Percentiles rank a stretch among this genome's conserved stretches.
These are phyloP conservation scores for Tinamus major DNA, from an alignment of 2,797 vertebrate genomes.

Conservation along the genomic window DNA sequence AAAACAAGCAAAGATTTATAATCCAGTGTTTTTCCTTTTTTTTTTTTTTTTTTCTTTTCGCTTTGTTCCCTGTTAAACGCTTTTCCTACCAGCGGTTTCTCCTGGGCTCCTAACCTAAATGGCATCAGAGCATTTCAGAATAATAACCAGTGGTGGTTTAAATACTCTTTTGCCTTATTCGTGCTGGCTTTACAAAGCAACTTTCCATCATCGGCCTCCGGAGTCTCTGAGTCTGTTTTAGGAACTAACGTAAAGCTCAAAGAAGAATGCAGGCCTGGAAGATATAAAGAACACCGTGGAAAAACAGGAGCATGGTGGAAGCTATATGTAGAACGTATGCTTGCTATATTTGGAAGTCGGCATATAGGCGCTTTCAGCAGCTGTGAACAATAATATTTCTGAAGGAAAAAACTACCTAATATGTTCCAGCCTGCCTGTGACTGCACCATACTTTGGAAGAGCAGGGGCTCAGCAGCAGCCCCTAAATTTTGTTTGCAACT, in stretches of 20 bases:
- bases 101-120: not conserved
- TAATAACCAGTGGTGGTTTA: not conserved
- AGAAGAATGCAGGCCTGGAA: not conserved
- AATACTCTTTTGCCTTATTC: not conserved
- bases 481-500: not conserved
- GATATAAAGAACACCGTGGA: constrained; percentile 2
- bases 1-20: not conserved
- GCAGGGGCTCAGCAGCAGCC: not conserved
- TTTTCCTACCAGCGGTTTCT: not conserved
- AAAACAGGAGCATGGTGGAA: not conserved
- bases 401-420: not conserved
- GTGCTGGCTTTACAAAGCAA: not conserved
- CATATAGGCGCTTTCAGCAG: not conserved
- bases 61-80: not conserved
- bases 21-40: not conserved
- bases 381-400: constrained; percentile 11
- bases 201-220: not conserved
- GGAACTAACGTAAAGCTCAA: not conserved
- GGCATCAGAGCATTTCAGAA: not conserved
- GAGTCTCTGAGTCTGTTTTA: not conserved
- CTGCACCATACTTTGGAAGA: not conserved
- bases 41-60: not conserved
- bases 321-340: not conserved
- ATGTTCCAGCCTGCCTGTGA: constrained; percentile 10
- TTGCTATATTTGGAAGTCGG: constrained; percentile 31